Evolutionary conservation across 2,797 vertebrate species (phyloP), one percentile per base, ranked within the genome.

Genomic region (Danio albolineatus): DNA sequence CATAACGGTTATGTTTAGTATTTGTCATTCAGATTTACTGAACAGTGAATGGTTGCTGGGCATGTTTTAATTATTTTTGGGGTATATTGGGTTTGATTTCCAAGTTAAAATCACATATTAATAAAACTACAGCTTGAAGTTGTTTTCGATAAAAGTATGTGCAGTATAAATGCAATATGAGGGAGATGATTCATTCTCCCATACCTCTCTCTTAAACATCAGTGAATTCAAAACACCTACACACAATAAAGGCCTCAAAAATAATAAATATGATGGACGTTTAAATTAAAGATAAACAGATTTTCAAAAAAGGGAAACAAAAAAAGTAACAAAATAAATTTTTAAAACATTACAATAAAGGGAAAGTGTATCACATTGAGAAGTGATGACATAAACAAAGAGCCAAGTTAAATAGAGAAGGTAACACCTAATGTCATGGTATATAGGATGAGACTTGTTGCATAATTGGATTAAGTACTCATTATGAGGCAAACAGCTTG

Each of bases 391-490:
- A 10, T 19, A 49, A 43, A 57, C 19, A 62, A 59, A 39, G 6
- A 74, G 69, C 44, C 43, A 21, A 44, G 46, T 78, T 74, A 51
- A 53, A 43, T 57, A 74, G 19, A 49, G 43, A 38, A 49, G 41
- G 49, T 17, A 54, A 53, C 49, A 75, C 72, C 61, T 60, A 51
- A 64, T 64, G 39, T 81, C 76, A 72, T 69, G 61, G 46, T 48
- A 56, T 48, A 39, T 38, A 51, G 44, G 38, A 16, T 71, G 54
- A 79, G 21, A 51, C 62, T 70, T 67, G 46, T 57, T 56, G 14
- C 59, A 61, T 92, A 90, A 92, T 87, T 88, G 90, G 91, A 81
- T 93, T 90, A 89, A 77, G 83, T 7, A 60, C 79, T 70, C 78
- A 78, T 77, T 48, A 79, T 75, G 79, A 84, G 84, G 82, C 88